Evolutionary conservation across 2,888 invertebrate genomes (phyloP).

Genomic region (Empis livida): DNA sequence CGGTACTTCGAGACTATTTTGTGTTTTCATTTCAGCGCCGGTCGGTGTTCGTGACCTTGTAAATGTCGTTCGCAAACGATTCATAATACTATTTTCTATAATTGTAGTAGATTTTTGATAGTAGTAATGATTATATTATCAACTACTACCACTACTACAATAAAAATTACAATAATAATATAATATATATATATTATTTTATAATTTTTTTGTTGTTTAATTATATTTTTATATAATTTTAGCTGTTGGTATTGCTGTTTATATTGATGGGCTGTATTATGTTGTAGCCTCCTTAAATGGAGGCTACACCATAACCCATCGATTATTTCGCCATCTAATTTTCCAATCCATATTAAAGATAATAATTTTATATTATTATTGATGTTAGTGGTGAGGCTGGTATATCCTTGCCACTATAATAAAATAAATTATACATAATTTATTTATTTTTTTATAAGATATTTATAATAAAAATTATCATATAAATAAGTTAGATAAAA

Average conservation of each 20-base stretch:
- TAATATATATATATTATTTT: too few relatives aligned
- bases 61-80: slow-evolving; percentile 66
- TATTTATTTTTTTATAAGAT: background rate
- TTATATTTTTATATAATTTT: too few relatives aligned
- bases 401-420: background rate
- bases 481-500: too few relatives aligned
- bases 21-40: slow-evolving; percentile 82
- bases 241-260: too few relatives aligned
- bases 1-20: slow-evolving; percentile 81
- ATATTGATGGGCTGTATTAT: too few relatives aligned
- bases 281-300: background rate
- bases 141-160: too few relatives aligned
- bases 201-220: too few relatives aligned
- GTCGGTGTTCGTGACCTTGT: slow-evolving; percentile 79
- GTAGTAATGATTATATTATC: too few relatives aligned
- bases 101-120: too few relatives aligned
- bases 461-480: background rate
- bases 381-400: background rate
- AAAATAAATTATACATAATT: background rate
- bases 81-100: slow-evolving; percentile 20
- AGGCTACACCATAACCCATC: background rate
- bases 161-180: too few relatives aligned
- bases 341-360: background rate
- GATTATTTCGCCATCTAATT: background rate
- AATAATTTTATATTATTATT: background rate